Conservation (phyloP, 2,797 vertebrate genomes). For the Micrastur ruficollis region DNA sequence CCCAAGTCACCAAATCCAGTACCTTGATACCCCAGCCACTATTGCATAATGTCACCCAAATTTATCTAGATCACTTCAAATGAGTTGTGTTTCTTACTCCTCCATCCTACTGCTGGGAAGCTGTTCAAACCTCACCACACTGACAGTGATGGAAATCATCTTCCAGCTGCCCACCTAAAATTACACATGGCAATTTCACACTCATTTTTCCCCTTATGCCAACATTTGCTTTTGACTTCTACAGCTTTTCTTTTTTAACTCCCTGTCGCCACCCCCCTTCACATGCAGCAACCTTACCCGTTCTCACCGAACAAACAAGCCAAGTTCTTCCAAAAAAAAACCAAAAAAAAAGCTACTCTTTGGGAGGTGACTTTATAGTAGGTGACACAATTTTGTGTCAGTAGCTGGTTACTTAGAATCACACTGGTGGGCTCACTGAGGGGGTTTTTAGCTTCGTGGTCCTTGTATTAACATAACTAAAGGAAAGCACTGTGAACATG, state of each 20-base stretch:
- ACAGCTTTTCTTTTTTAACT: too few relatives aligned
- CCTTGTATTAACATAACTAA: neutral
- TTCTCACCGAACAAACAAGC: neutral
- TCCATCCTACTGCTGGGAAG: neutral
- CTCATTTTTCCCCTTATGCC: neutral
- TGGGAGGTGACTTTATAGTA: fast-evolving
- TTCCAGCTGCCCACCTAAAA: neutral
- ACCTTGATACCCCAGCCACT: neutral
- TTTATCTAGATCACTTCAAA: neutral
- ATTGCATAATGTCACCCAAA: neutral
- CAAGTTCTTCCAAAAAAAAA: neutral
- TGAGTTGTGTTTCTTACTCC: neutral
- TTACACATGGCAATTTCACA: neutral
- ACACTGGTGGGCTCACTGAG: too few relatives aligned
- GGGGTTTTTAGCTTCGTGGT: neutral
- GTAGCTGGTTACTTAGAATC: neutral
- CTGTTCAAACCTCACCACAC: neutral
- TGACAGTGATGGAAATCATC: neutral
- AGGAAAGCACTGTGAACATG: neutral
- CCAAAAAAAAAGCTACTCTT: neutral
- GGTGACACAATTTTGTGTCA: neutral
- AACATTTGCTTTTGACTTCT: neutral
- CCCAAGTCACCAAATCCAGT: neutral
- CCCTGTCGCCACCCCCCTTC: neutral
- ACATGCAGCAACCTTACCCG: neutral